Conservation (phyloP, 2,888 invertebrate genomes). For the Amphipoea oculea region DNA sequence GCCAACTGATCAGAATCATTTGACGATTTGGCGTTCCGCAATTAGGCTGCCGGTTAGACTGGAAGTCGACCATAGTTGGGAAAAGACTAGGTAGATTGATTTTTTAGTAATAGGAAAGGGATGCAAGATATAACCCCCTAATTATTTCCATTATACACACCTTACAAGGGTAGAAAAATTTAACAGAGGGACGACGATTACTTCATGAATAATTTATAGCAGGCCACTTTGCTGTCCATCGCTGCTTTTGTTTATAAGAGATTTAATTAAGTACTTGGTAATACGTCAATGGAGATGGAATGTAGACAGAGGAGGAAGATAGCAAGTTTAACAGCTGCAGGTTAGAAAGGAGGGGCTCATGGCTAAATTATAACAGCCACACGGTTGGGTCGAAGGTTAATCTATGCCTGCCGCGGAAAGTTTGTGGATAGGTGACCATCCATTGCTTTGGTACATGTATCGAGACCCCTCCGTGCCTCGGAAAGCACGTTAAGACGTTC, state of each 20-base stretch:
- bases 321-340: not conserved
- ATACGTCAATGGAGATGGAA: not conserved
- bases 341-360: too few species aligned
- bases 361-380: too few species aligned
- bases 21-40: too few species aligned
- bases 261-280: not conserved
- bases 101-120: not conserved
- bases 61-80: not conserved
- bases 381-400: too few species aligned
- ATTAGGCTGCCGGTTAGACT: not conserved
- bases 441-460: not conserved
- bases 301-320: not conserved
- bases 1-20: too few species aligned
- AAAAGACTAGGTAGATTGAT: not conserved
- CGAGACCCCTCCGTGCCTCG: not conserved
- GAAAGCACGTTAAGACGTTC: not conserved
- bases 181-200: not conserved
- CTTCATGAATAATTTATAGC: constrained; percentile 5
- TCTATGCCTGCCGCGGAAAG: too few species aligned
- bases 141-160: constrained; percentile 19
- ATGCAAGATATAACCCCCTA: not conserved
- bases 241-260: not conserved
- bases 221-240: not conserved
- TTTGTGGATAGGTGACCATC: too few species aligned
- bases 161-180: constrained; percentile 5